Evolutionary conservation across 2,797 vertebrate genomes (phyloP).

Genomic region (Lutjanus campechanus): DNA sequence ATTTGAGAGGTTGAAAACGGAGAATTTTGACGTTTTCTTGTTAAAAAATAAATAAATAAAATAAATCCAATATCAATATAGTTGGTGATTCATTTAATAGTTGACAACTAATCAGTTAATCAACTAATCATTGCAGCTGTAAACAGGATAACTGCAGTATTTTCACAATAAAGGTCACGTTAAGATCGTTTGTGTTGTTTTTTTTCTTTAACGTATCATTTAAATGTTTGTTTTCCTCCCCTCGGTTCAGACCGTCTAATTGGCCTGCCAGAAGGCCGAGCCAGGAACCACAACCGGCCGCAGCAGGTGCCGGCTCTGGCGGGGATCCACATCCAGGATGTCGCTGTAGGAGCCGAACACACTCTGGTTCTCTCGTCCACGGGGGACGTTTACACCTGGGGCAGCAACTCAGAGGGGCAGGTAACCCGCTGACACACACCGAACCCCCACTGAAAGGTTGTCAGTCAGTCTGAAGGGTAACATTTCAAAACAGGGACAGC

Average conservation of each 20-base stretch:
- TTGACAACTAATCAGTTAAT: too few species aligned
- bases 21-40: too few species aligned
- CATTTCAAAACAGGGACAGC: background rate
- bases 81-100: too few species aligned
- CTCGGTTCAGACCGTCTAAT: conserved; percentile 84
- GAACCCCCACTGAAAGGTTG: background rate
- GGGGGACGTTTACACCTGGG: conserved; percentile 88
- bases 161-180: background rate
- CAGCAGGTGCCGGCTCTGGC: conserved; percentile 87
- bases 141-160: background rate
- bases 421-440: conserved; percentile 58
- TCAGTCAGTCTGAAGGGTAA: background rate
- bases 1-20: too few species aligned
- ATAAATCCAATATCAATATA: too few species aligned
- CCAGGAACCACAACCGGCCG: conserved; percentile 88
- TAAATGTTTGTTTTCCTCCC: background rate
- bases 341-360: conserved; percentile 88
- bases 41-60: too few species aligned
- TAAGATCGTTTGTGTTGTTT: background rate
- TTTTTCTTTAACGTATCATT: background rate
- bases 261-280: conserved; percentile 86
- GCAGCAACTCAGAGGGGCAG: conserved; percentile 90
- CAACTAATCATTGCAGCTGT: too few species aligned
- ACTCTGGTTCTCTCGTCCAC: conserved; percentile 85
- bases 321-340: conserved; percentile 83